Conservation (phyloP, 1,140 invertebrate genomes). For the Elymnias hypermnestra region DNA sequence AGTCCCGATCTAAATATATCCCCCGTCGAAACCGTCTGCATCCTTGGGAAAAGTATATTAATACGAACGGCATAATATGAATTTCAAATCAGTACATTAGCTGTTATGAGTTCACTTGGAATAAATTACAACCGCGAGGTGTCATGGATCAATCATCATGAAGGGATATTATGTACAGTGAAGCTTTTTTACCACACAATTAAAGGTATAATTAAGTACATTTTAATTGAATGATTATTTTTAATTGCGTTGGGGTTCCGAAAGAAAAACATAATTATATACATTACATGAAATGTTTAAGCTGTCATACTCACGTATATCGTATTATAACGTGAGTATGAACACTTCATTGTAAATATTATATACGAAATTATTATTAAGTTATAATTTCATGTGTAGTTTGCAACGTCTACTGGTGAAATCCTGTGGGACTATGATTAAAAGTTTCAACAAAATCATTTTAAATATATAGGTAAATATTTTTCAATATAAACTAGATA, state of each 20-base stretch:
- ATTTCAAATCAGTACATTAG: conserved; percentile 9
- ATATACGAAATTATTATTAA: too few relatives aligned
- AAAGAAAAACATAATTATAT: too few relatives aligned
- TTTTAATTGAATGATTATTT: background rate
- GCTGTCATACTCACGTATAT: too few relatives aligned
- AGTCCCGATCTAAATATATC: conserved; percentile 42
- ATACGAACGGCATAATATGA: conserved; percentile 8
- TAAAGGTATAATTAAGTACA: background rate
- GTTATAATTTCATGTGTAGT: too few relatives aligned
- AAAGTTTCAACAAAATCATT: too few relatives aligned
- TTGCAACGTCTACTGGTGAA: too few relatives aligned
- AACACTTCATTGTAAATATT: too few relatives aligned
- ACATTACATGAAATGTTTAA: too few relatives aligned
- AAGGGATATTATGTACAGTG: background rate
- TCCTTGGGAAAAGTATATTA: conserved; percentile 33
- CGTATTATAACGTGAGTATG: too few relatives aligned
- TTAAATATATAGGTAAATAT: too few relatives aligned
- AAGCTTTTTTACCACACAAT: conserved; percentile 5
- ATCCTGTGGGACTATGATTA: too few relatives aligned
- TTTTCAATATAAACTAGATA: too few relatives aligned
- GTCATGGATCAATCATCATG: conserved; percentile 6
- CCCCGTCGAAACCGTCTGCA: conserved; percentile 37
- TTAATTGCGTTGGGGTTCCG: background rate
- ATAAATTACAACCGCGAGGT: conserved; percentile 11
- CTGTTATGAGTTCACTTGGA: conserved; percentile 7